Evolutionary conservation across 2,113 vertebrate species (phyloP), one percentile per base, ranked within the genome.

Genomic region (Oncorhynchus gorbuscha): DNA sequence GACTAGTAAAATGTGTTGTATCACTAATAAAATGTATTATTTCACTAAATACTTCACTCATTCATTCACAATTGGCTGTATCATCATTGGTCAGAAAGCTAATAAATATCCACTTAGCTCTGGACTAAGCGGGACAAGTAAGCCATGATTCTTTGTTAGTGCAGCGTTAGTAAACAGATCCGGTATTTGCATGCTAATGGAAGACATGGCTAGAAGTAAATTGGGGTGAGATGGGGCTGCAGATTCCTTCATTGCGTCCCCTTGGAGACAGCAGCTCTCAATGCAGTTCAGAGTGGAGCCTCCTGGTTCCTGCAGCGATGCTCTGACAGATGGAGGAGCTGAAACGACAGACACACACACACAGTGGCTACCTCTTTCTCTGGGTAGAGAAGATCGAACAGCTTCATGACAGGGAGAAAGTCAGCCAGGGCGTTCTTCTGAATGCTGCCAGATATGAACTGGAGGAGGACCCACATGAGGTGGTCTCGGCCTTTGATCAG

Each of bases 361-460:
- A 30, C 65, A 1, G 16, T 11, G 2, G 11, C 91, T 90, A 97
- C 98, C 93, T 99, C 98, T 87, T 99, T 99, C 87, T 99, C 98
- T 58, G 97, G 97, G 72, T 99, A 99, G 0, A 99, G 93, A 72
- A 99, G 96, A 84, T 99, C 98, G 79, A 99, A 99, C 22, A 99
- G 96, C 90, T 99, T 99, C 97, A 99, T 99, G 79, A 99, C 98
- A 0, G 98, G 98, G 30, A 99, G 95, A 89, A 99, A 99, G 86
- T 99, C 98, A 11, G 94, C 98, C 11, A 99, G 83, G 0, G 95
- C 97, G 48, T 99, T 99, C 91, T 99, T 99, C 93, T 99, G 97
- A 88, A 99, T 99, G 88, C 98, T 99, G 77, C 98, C 98, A 4
- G 98, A 99, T 85, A 99, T 99, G 82, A 99, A 99, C 83, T 99